Conservation (phyloP, 2,888 invertebrate genomes). For the Drosophila emarginata region DNA sequence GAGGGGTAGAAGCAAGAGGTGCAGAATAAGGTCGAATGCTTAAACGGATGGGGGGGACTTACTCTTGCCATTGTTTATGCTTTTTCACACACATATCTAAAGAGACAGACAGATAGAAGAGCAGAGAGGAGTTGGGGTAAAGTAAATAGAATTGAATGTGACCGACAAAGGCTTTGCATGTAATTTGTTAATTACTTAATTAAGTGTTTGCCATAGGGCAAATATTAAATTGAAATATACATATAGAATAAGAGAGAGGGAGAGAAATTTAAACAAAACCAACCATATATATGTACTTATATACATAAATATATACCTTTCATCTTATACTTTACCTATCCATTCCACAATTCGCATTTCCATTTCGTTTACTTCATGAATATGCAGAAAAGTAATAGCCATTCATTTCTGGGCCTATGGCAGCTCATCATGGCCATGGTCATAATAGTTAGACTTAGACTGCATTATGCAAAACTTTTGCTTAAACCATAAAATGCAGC, state of each 20-base stretch:
- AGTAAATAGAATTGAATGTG: constrained; percentile 30
- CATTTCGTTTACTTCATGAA: constrained; percentile 13
- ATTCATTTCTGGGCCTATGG: constrained; percentile 15
- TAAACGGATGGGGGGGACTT: constrained; percentile 5
- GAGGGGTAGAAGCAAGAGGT: background rate
- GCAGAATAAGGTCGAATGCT: background rate
- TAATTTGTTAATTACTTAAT: constrained; percentile 73
- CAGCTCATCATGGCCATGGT: constrained; percentile 24
- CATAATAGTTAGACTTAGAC: constrained; percentile 47
- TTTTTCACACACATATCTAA: constrained; percentile 29
- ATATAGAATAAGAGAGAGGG: background rate
- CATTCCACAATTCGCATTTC: background rate
- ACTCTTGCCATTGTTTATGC: constrained; percentile 41
- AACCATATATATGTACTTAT: too few species aligned
- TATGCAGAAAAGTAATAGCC: constrained; percentile 13
- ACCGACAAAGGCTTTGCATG: constrained; percentile 26
- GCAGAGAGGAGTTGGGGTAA: constrained; percentile 3
- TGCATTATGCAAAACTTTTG: constrained; percentile 65
- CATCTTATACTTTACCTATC: background rate
- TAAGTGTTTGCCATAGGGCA: constrained; percentile 59
- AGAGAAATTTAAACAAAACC: background rate
- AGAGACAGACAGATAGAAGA: constrained; percentile 27
- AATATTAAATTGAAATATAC: constrained; percentile 32
- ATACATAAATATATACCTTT: too few species aligned
- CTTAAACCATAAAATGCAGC: constrained; percentile 49